Conservation (phyloP, 2,113 vertebrate species). For the Oreochromis aureus region DNA sequence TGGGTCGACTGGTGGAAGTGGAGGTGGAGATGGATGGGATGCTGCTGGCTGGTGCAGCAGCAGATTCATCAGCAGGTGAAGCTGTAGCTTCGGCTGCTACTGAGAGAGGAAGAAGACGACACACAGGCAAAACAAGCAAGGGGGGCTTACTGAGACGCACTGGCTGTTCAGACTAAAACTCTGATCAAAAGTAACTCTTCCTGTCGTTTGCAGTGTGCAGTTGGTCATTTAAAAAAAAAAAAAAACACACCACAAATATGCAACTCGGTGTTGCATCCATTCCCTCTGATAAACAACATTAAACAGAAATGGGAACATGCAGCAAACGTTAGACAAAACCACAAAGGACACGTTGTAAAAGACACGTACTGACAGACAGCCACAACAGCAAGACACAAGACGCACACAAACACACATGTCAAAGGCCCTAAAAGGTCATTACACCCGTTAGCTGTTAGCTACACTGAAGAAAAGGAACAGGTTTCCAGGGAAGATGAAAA, state of each 20-base stretch:
- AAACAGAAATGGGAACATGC: slow-evolving; percentile 24
- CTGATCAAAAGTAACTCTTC: background rate
- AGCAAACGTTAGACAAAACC: background rate
- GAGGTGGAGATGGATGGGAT: background rate
- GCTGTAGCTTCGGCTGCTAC: slow-evolving; percentile 75
- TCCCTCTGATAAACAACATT: background rate
- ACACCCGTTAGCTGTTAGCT: background rate
- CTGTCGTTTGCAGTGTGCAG: background rate
- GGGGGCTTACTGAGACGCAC: background rate
- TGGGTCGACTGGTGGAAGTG: slow-evolving; percentile 62
- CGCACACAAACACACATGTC: background rate
- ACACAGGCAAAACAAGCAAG: background rate
- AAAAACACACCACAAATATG: background rate
- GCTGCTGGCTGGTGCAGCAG: background rate
- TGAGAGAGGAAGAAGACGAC: slow-evolving; percentile 32
- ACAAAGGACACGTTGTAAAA: background rate
- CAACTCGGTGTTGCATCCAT: slow-evolving; percentile 22
- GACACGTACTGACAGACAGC: background rate
- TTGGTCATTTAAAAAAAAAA: background rate
- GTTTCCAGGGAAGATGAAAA: background rate
- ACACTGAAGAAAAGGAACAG: background rate
- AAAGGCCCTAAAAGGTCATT: background rate
- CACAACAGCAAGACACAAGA: background rate
- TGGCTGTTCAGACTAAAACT: background rate
- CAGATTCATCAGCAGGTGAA: slow-evolving; percentile 12